Conservation (phyloP, 2,888 invertebrate genomes). For the Pyrrhia umbra region DNA sequence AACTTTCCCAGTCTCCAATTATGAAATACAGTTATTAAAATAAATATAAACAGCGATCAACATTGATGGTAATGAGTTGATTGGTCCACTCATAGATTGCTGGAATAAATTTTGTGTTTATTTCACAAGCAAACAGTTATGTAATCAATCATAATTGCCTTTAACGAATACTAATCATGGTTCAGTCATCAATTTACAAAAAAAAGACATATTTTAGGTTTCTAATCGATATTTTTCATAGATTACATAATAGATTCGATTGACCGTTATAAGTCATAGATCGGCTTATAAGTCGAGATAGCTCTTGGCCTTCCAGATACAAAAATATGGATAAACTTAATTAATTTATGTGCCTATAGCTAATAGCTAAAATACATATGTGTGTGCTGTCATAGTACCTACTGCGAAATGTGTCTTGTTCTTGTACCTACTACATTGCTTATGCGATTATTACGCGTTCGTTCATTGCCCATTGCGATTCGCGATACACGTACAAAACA, state of each 20-base stretch:
- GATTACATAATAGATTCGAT: too few relatives aligned
- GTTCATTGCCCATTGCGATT: too few relatives aligned
- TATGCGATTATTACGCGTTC: too few relatives aligned
- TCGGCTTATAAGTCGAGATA: too few relatives aligned
- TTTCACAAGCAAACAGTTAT: not conserved
- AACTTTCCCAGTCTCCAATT: not conserved
- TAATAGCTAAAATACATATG: too few relatives aligned
- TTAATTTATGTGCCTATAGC: too few relatives aligned
- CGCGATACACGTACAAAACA: not conserved
- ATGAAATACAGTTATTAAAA: constrained; percentile 28
- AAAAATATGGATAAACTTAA: too few relatives aligned
- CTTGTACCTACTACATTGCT: not conserved
- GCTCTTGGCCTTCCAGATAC: too few relatives aligned
- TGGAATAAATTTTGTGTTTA: constrained; percentile 18
- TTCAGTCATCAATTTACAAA: not conserved
- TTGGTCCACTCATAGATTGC: not conserved
- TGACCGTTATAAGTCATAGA: too few relatives aligned
- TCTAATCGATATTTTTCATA: too few relatives aligned
- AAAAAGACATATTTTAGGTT: too few relatives aligned
- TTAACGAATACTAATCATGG: not conserved
- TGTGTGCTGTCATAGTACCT: too few relatives aligned
- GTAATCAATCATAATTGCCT: not conserved
- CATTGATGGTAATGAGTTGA: constrained; percentile 15
- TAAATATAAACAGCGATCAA: constrained; percentile 32
- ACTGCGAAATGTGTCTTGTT: not conserved